Conservation (phyloP, 2,797 vertebrate species). For the Otolemur crassicaudatus region DNA sequence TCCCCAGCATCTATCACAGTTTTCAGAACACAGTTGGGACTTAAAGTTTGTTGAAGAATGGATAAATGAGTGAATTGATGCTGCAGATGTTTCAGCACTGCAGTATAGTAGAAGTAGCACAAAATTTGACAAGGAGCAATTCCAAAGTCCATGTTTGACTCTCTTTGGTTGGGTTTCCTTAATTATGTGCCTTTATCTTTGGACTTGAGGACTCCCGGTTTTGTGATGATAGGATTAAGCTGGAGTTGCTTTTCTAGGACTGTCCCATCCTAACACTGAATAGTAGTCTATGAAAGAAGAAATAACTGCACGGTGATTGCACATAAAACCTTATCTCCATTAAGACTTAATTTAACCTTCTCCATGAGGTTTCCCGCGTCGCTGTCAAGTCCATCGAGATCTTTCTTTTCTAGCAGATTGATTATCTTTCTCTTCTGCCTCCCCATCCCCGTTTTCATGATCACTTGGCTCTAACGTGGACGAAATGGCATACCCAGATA, state of each 20-base stretch:
- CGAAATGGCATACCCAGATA: background rate
- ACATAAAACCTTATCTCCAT: background rate
- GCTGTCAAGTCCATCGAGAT: background rate
- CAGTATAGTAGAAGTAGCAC: background rate
- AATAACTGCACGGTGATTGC: background rate
- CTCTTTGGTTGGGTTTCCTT: background rate
- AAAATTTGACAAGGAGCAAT: background rate
- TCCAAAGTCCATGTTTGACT: background rate
- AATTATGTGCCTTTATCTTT: background rate
- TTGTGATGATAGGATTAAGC: background rate
- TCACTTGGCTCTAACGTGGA: background rate
- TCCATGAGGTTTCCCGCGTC: background rate
- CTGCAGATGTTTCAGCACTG: background rate
- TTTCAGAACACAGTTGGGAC: background rate
- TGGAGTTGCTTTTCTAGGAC: background rate
- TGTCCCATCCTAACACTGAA: no score
- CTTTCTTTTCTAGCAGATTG: background rate
- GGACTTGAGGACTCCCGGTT: background rate
- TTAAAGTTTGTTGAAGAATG: background rate
- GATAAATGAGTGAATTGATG: background rate
- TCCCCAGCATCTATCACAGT: background rate
- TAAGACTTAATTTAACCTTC: background rate
- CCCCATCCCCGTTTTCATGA: background rate
- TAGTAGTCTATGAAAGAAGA: background rate
- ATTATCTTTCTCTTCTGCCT: background rate